Evolutionary conservation across 37 sponge, comb jelly and placozoan species (phyloP), one percentile per base, ranked within the genome.

Genomic region (Aplysina aerophoba): DNA sequence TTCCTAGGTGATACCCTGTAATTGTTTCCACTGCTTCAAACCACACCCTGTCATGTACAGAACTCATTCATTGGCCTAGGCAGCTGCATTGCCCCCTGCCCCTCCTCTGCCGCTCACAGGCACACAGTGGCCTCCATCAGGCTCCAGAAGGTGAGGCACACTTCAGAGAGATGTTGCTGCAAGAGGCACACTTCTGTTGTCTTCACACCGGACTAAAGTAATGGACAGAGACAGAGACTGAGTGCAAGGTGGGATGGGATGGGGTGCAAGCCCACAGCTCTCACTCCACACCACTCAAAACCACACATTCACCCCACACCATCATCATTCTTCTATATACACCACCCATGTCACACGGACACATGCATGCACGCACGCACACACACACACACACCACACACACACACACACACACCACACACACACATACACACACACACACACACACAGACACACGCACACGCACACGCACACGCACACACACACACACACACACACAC

Each of bases 401-500:
- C 28, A 15, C 17, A 57, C 17, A 25, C 27, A 62, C 27, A 25
- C 12, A 3, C 25, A 13, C 27, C 66, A 16, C 66, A 65, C 66
- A 65, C 66, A 65, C 66, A 65, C 66, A 65, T 30, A 65, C 66
- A 65, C 66, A 65, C 66, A 65, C 66, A 65, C 66, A 65, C 66
- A 16, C 66, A 65, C 22, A 16, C 66, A 65, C 66, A 65, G 30
- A 65, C 66, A 65, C 66, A 65, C 59, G 17, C 66, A 65, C 27
- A 16, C 66, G 27, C 66, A 65, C 66, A 65, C 66, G 27, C 66
- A 65, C 66, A 65, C 66, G 27, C 66, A 65, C 66, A 65, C 66
- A 65, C 66, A 65, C 66, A 65, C 66, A 65, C 66, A 65, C 66
- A 65, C 66, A 65, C 66, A 65, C 66, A 65, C 66, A 65, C 66